phyloP scores from a whole-genome alignment of 37 sponge, comb jelly and placozoan species.

The Ephydatia muelleri region DNA sequence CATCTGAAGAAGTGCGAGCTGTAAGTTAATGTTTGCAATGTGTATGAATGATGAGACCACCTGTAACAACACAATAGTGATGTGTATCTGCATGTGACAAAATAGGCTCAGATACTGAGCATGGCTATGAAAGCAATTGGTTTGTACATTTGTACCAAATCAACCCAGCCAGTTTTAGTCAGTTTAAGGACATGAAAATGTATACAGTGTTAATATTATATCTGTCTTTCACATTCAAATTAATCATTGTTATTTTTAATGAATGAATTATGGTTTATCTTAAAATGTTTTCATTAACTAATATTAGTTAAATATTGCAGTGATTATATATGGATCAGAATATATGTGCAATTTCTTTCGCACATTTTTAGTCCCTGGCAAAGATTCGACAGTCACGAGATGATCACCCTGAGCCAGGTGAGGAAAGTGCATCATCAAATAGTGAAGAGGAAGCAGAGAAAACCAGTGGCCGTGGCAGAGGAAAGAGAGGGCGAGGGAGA shows the following conservation, averaged over 20 bases:
- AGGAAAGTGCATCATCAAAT: background rate
- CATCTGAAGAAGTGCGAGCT: constrained; percentile 5
- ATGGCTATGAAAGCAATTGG: no score
- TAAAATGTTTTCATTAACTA: no score
- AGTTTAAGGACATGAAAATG: no score
- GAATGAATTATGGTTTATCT: no score
- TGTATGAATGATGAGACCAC: background rate
- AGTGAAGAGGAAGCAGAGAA: constrained; percentile 27
- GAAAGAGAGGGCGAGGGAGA: constrained; percentile 21
- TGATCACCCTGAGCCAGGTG: background rate
- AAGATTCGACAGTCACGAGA: background rate
- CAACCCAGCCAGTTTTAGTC: no score
- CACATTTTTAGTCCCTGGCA: background rate
- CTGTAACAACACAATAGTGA: background rate
- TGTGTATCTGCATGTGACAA: constrained; percentile 3
- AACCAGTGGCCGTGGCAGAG: constrained; percentile 7
- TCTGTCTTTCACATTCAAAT: no score
- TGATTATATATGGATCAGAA: background rate
- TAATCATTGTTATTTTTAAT: no score
- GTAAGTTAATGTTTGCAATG: background rate
- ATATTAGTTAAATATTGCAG: no score
- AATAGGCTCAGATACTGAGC: no score
- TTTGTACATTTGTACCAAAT: no score
- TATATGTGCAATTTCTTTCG: background rate
- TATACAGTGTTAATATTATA: no score